Conservation (phyloP, 2,888 invertebrate genomes). For the Thecophora atra region DNA sequence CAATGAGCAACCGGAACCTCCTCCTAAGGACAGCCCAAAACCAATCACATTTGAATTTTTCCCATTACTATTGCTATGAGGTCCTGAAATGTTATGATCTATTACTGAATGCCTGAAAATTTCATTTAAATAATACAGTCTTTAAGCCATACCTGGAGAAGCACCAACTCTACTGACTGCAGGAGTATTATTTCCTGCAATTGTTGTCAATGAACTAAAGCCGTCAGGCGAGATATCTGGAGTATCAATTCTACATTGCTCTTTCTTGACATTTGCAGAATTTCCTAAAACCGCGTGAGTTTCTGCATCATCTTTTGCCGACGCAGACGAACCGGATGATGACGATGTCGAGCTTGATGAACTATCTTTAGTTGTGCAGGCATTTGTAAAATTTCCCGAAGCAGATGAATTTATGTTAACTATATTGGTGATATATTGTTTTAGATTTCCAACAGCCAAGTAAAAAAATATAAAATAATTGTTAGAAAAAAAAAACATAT, state of each 20-base stretch:
- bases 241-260: slow-evolving; percentile 53
- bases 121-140: no score
- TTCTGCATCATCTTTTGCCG: slow-evolving; percentile 48
- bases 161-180: slow-evolving; percentile 29
- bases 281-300: slow-evolving; percentile 52
- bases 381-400: slow-evolving; percentile 38
- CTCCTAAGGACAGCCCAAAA: slow-evolving; percentile 24
- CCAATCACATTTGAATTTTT: slow-evolving; percentile 23
- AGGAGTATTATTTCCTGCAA: slow-evolving; percentile 33
- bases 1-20: slow-evolving; percentile 30
- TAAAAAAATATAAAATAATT: background rate
- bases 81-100: background rate
- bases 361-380: slow-evolving; percentile 37
- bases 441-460: background rate
- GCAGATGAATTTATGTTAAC: slow-evolving; percentile 24
- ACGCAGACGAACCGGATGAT: slow-evolving; percentile 41
- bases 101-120: background rate
- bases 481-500: no score
- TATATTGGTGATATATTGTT: slow-evolving; percentile 3
- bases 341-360: slow-evolving; percentile 37
- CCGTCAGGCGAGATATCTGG: slow-evolving; percentile 62
- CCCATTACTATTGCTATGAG: slow-evolving; percentile 15
- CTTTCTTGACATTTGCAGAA: slow-evolving; percentile 57
- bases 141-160: slow-evolving; percentile 29
- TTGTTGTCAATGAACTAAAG: slow-evolving; percentile 54